Conservation (phyloP, 2,888 invertebrate genomes). For the Cephus sareptanus region DNA sequence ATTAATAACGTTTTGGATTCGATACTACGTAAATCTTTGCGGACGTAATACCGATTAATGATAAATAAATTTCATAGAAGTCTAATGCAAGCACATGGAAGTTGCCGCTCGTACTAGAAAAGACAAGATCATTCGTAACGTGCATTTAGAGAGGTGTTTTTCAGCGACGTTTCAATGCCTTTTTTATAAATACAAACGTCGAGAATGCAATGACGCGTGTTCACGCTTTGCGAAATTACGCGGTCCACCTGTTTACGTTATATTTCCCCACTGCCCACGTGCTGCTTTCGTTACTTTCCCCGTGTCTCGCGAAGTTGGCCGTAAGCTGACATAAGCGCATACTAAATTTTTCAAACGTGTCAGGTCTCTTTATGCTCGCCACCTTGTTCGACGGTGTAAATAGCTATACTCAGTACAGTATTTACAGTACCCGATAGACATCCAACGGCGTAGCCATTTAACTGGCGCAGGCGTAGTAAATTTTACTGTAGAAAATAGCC, state of each 20-base stretch:
- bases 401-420: neutral
- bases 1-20: neutral
- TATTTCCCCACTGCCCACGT: neutral
- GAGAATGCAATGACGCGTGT: neutral
- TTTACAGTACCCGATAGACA: neutral
- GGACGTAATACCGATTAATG: neutral
- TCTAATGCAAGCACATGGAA: neutral
- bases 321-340: neutral
- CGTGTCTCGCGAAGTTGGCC: neutral
- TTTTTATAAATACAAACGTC: neutral
- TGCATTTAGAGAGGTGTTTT: neutral
- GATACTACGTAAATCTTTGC: neutral
- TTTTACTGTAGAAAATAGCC: neutral
- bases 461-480: neutral
- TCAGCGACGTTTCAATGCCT: neutral
- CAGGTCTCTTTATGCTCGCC: neutral
- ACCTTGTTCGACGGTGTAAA: neutral
- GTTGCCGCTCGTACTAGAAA: neutral
- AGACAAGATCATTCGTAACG: neutral
- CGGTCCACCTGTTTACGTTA: neutral
- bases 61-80: neutral
- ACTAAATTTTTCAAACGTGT: neutral
- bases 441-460: neutral
- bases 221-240: neutral
- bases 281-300: neutral